Evolutionary conservation across 2,888 invertebrate genomes (phyloP).

Genomic region (Drosophila dives): DNA sequence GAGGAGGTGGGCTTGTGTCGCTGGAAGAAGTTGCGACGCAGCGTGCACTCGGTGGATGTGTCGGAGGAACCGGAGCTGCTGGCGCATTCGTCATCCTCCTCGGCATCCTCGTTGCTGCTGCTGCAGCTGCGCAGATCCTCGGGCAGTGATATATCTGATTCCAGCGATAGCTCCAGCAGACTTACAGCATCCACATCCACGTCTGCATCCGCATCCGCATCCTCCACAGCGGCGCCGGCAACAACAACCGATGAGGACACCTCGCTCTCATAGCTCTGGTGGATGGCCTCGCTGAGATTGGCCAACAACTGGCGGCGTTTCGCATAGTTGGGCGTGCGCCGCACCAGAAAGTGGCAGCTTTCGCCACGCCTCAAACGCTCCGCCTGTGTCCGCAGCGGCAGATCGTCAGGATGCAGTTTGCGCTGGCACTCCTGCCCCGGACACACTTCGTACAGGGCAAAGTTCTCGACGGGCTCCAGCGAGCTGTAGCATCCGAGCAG

Average conservation of each 20-base stretch:
- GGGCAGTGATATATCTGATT: constrained; percentile 73
- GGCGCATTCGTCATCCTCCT: constrained; percentile 72
- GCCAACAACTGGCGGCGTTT: constrained; percentile 85
- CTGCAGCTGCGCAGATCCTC: constrained; percentile 78
- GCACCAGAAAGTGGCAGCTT: constrained; percentile 92
- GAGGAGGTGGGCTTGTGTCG: constrained; percentile 20
- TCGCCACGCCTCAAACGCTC: constrained; percentile 89
- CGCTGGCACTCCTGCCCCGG: constrained; percentile 94
- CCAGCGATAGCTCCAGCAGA: constrained; percentile 81
- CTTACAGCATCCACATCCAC: constrained; percentile 65
- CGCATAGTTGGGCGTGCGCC: constrained; percentile 91
- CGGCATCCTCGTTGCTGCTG: constrained; percentile 70
- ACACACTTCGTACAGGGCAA: constrained; percentile 93
- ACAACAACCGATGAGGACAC: constrained; percentile 3
- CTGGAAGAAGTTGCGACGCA: constrained; percentile 65
- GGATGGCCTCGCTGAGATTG: constrained; percentile 78
- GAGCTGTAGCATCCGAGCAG: constrained; percentile 94
- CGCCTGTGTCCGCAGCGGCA: constrained; percentile 91
- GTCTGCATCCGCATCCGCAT: constrained; percentile 53
- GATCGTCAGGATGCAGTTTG: constrained; percentile 94
- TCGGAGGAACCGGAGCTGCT: constrained; percentile 81
- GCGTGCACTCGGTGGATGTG: constrained; percentile 75
- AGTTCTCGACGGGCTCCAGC: constrained; percentile 92
- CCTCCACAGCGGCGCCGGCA: constrained; percentile 46
- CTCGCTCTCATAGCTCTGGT: constrained; percentile 59